Evolutionary conservation across 2,113 vertebrate genomes (phyloP).

Genomic region (Zosterops pallidus): DNA sequence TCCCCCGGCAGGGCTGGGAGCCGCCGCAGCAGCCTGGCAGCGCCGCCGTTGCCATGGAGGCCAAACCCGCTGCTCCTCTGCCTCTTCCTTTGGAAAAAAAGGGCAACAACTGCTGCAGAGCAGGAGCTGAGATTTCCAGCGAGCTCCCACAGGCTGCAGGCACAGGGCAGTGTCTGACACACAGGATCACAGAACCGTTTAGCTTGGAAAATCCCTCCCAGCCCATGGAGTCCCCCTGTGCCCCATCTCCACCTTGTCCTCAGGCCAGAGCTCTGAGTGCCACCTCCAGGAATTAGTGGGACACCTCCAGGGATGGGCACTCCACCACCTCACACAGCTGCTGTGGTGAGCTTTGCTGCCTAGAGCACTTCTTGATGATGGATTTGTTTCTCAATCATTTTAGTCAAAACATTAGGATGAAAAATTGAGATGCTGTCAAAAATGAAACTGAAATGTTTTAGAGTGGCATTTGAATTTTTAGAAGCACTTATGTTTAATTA

Average conservation of each 20-base stretch:
- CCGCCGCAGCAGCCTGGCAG: background rate
- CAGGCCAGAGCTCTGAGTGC: background rate
- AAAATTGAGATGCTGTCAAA: background rate
- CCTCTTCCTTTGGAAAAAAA: accelerated
- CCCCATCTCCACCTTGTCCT: background rate
- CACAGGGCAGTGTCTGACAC: background rate
- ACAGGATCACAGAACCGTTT: accelerated
- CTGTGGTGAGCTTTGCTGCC: background rate
- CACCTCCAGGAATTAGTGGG: accelerated
- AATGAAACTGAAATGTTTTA: background rate
- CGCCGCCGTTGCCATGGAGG: conserved; percentile 51
- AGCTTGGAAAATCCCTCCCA: too few species aligned
- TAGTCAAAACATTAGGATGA: background rate
- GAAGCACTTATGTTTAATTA: background rate
- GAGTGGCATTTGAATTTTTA: background rate
- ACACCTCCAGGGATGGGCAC: background rate
- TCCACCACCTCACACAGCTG: background rate
- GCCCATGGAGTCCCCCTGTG: accelerated
- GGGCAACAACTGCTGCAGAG: background rate
- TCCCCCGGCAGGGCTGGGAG: background rate
- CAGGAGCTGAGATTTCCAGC: accelerated
- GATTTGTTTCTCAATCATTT: background rate
- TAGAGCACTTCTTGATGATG: background rate
- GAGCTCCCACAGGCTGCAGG: background rate
- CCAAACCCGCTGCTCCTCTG: background rate